Base-by-base conservation (phyloP, 1,140 invertebrate genomes). In the Trachymyrmex cornetzi region DNA sequence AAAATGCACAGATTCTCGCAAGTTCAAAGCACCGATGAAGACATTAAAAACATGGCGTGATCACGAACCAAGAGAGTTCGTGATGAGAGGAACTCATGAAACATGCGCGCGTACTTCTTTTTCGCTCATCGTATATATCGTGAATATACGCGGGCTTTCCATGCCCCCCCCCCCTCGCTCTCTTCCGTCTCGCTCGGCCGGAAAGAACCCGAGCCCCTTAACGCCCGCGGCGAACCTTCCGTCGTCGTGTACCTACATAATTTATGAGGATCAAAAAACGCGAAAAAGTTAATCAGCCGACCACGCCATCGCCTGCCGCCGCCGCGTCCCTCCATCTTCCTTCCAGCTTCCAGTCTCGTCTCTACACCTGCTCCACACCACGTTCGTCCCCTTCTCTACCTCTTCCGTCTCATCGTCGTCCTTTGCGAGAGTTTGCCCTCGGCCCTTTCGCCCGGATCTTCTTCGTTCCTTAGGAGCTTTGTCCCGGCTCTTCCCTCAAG, bases 251-350 rank as follows among this genome's bases (percentile, higher is more conserved):
- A 50, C 81, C 81, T 86, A 75, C 88, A 81, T 89, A 89, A 89
- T 89, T 89, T 89, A 89, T 85, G 84, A 77, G 77, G 87, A 86
- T 89, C 67, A 89, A 89, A 89, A 89, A 89, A 89, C 84, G 77
- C 84, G 88, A 87, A 89, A 87, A 89, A 89, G 84, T 89, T 89
- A 89, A 89, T 89, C 88, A 87, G 84, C 71, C 87, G 69, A 85
- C 69, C 69, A 63, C 74, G 64, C 27, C 81, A 74, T 82, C 80
- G 80, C 12, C 24, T 57, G 55, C 55, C 67, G 55, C 67, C 79
- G 64, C 19, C 66, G 27, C 66, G 27, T 55, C 53, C 44, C n/a
- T 55, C 11, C 30, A 14, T 67, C 57, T 64, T 27, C 38, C 57
- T 64, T 27, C 38, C 79, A 71, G 27, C 38, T 53, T 75, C 80